A percentile compares a stretch with the other conserved stretches of the same genome.
Evolutionary conservation across 2,888 invertebrate species (phyloP).

Genomic region (Operophtera brumata): DNA sequence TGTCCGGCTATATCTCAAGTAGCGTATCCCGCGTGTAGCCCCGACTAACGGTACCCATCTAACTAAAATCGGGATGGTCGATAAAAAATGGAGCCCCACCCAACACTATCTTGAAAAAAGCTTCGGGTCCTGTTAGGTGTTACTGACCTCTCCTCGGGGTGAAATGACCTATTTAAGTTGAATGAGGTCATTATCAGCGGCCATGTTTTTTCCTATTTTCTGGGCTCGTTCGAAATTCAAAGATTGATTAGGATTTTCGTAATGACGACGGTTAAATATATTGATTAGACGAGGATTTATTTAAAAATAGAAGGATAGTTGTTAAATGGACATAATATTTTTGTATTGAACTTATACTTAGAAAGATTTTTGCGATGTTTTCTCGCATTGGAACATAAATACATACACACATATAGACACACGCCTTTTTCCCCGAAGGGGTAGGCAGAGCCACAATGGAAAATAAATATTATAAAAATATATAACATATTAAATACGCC

Average conservation of each 20-base stretch:
- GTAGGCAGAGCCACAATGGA: too few species aligned
- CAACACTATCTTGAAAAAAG: conserved; percentile 60
- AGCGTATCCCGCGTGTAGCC: conserved; percentile 40
- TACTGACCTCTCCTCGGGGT: conserved; percentile 69
- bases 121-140: conserved; percentile 72
- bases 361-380: too few species aligned
- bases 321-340: too few species aligned
- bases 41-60: conserved; percentile 70
- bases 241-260: conserved; percentile 34
- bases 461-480: too few species aligned
- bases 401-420: too few species aligned
- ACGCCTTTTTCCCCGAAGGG: too few species aligned
- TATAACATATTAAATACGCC: too few species aligned
- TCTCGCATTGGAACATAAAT: too few species aligned
- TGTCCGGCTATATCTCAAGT: conserved; percentile 46
- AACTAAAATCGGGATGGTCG: conserved; percentile 66
- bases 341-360: too few species aligned
- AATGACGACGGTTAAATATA: conserved; percentile 11
- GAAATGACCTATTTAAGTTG: conserved; percentile 76
- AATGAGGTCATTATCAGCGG: conserved; percentile 66
- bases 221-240: conserved; percentile 30
- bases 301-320: conserved; percentile 6
- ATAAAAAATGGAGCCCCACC: conserved; percentile 72
- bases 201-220: conserved; percentile 38
- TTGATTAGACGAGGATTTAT: conserved; percentile 22